Conservation (phyloP, 2,888 invertebrate species). For the Coelogynopora nodosa region DNA sequence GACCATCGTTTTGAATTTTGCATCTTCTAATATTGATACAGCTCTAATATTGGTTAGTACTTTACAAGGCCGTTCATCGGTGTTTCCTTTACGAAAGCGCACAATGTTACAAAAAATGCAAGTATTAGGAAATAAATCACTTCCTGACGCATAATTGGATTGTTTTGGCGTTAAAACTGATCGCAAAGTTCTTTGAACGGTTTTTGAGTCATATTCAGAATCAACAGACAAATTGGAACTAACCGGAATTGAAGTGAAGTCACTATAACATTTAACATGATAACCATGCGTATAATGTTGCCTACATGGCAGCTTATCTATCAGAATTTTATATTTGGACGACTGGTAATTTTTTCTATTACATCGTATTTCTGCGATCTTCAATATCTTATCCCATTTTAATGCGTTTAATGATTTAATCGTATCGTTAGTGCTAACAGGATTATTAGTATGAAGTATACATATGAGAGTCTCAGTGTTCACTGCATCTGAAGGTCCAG, state of each 20-base stretch:
- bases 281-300: constrained; percentile 27
- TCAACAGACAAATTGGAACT: constrained; percentile 1
- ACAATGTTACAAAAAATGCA: background rate
- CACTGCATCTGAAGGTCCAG: constrained; percentile 31
- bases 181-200: background rate
- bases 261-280: constrained; percentile 28
- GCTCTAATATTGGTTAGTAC: background rate
- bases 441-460: constrained; percentile 21
- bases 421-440: constrained; percentile 12
- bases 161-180: background rate
- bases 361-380: constrained; percentile 25
- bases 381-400: constrained; percentile 29
- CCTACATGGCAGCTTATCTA: constrained; percentile 24
- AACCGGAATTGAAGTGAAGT: constrained; percentile 27
- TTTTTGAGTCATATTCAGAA: background rate
- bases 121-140: background rate
- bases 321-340: constrained; percentile 25
- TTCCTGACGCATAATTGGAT: background rate
- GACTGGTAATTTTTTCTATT: constrained; percentile 31
- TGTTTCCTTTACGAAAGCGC: background rate
- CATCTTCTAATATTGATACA: background rate
- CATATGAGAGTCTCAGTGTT: constrained; percentile 31
- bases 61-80: background rate
- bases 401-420: constrained; percentile 24
- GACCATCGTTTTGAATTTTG: background rate